Percentiles rank a stretch among this genome's conserved stretches.
phyloP scores from a whole-genome alignment of 2,113 vertebrate genomes.

The Phodopus roborovskii region DNA sequence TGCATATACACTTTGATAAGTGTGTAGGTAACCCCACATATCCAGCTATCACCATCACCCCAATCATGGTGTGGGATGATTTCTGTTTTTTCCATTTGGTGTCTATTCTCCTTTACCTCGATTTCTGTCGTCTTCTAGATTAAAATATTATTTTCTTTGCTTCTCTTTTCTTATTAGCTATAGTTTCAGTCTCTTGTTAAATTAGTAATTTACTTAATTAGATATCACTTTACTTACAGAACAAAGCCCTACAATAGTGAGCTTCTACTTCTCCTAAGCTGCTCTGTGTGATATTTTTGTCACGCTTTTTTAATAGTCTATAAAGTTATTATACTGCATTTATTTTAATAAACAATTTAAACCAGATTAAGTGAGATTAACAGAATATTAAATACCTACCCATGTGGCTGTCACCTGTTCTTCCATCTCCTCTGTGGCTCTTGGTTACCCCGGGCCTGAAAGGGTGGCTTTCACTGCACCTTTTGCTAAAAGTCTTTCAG shows the following conservation, averaged over 20 bases:
- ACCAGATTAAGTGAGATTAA: neutral
- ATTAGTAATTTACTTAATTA: neutral
- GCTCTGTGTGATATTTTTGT: neutral
- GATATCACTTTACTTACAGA: neutral
- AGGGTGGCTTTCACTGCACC: neutral
- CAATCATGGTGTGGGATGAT: no score
- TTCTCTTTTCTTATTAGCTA: neutral
- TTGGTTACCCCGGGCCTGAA: neutral
- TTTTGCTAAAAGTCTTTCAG: neutral
- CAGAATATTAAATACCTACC: neutral
- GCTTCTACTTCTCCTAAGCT: neutral
- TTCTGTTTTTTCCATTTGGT: no score
- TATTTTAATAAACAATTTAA: neutral
- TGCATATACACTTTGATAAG: neutral
- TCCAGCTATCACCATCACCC: no score
- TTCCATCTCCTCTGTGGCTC: neutral
- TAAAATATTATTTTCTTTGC: no score
- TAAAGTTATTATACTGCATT: neutral
- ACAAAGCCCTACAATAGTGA: neutral
- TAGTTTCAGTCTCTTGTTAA: neutral
- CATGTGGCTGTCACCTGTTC: neutral
- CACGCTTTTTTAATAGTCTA: neutral
- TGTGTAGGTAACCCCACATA: neutral
- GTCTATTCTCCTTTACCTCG: neutral
- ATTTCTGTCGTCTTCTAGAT: neutral